Conservation (phyloP, 1,140 invertebrate species). For the Diploscapter pachys region DNA sequence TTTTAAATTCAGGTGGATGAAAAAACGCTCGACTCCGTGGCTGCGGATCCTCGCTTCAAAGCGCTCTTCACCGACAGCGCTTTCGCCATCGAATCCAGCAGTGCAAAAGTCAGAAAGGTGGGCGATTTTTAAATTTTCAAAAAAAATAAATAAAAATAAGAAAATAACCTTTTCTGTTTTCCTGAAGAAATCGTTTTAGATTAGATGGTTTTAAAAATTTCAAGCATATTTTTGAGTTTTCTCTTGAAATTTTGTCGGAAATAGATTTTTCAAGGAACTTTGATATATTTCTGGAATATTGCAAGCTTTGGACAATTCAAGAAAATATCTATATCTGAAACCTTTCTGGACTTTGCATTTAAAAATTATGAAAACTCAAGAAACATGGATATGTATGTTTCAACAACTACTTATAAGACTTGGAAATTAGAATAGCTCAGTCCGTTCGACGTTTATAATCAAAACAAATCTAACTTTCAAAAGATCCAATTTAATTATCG, state of each 20-base stretch:
- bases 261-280: background rate
- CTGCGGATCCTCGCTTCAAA: conserved; percentile 70
- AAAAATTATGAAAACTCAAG: background rate
- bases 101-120: conserved; percentile 23
- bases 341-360: background rate
- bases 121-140: background rate
- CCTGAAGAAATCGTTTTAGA: background rate
- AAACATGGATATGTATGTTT: background rate
- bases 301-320: background rate
- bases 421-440: background rate
- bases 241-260: background rate
- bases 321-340: background rate
- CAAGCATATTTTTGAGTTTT: background rate
- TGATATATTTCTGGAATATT: background rate
- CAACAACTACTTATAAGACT: background rate
- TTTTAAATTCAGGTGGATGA: background rate
- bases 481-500: background rate
- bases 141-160: background rate
- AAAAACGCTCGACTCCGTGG: conserved; percentile 66
- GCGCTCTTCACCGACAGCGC: conserved; percentile 52
- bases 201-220: background rate
- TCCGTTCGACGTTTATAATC: background rate
- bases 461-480: background rate
- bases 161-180: background rate
- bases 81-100: conserved; percentile 48